Evolutionary conservation across 2,797 vertebrate genomes (phyloP).

Genomic region (Eupleurogrammus muticus): DNA sequence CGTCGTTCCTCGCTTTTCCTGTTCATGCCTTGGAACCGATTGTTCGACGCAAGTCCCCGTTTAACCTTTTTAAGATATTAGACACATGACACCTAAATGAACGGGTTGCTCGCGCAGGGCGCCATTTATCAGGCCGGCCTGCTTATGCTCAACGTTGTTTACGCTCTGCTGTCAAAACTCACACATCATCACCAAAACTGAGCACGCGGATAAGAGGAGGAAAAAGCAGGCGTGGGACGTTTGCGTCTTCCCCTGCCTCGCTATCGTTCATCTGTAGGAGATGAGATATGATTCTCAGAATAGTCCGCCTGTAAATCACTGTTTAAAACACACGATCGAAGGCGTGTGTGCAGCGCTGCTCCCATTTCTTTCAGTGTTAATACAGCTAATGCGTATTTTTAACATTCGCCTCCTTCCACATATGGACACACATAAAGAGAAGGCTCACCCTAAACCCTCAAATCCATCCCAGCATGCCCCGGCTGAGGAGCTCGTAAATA

Average conservation of each 20-base stretch:
- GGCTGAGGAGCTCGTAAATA: slow-evolving; percentile 46
- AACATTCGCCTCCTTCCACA: slow-evolving; percentile 34
- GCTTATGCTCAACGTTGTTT: neutral
- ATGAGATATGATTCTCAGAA: slow-evolving; percentile 27
- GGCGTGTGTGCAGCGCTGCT: slow-evolving; percentile 13
- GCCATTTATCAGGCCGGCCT: neutral
- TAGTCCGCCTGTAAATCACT: slow-evolving; percentile 17
- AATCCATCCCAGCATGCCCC: slow-evolving; percentile 23
- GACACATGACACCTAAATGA: neutral
- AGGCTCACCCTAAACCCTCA: slow-evolving; percentile 31
- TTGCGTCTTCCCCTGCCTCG: slow-evolving; percentile 13
- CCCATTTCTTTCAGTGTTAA: slow-evolving; percentile 39
- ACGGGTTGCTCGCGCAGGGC: neutral
- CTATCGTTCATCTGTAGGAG: neutral
- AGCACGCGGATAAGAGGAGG: neutral
- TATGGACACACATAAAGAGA: slow-evolving; percentile 27
- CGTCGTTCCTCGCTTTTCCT: slow-evolving; percentile 48
- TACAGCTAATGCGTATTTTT: slow-evolving; percentile 33
- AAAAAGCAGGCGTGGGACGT: neutral
- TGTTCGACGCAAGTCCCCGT: slow-evolving; percentile 10
- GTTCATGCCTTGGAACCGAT: slow-evolving; percentile 38
- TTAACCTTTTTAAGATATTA: slow-evolving; percentile 35
- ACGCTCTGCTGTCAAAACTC: neutral
- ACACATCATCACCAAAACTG: neutral
- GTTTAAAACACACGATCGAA: slow-evolving; percentile 22